phyloP scores from a whole-genome alignment of 2,113 vertebrate genomes.

The Brevimyrus niger region DNA sequence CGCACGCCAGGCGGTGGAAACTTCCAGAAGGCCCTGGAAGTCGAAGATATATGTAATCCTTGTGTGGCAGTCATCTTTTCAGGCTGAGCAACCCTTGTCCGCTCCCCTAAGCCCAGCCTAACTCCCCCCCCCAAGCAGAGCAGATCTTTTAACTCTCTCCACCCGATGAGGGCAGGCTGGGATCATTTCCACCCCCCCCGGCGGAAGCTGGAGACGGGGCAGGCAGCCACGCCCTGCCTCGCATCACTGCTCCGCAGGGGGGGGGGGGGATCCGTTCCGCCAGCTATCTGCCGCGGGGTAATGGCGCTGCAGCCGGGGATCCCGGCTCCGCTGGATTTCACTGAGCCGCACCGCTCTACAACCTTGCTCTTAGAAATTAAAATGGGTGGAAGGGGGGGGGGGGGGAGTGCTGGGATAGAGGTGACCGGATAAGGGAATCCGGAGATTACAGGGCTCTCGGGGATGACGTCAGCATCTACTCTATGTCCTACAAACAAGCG shows the following conservation, averaged over 20 bases:
- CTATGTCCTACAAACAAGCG: not conserved
- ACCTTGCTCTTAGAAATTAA: not conserved
- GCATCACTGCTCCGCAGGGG: not conserved
- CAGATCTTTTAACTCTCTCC: constrained; percentile 40
- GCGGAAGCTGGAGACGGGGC: constrained; percentile 25
- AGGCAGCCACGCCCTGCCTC: not conserved
- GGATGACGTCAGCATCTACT: not conserved
- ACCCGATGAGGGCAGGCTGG: constrained; percentile 67
- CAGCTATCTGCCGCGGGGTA: not conserved
- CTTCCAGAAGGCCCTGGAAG: not conserved
- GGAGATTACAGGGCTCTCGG: not conserved
- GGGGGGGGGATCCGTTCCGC: not conserved
- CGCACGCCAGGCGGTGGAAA: not conserved
- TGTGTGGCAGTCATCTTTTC: not conserved
- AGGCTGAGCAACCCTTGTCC: not conserved
- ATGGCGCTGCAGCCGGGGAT: not conserved
- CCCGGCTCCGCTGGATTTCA: not conserved
- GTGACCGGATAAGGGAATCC: not conserved
- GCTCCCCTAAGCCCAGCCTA: not conserved
- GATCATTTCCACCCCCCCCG: constrained; percentile 50
- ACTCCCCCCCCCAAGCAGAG: not conserved
- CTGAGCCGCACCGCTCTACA: not conserved
- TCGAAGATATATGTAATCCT: not conserved
- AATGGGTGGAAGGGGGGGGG: not conserved
- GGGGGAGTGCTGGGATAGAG: not conserved